Conservation (phyloP, 2,113 vertebrate genomes). For the Corvus hawaiiensis region DNA sequence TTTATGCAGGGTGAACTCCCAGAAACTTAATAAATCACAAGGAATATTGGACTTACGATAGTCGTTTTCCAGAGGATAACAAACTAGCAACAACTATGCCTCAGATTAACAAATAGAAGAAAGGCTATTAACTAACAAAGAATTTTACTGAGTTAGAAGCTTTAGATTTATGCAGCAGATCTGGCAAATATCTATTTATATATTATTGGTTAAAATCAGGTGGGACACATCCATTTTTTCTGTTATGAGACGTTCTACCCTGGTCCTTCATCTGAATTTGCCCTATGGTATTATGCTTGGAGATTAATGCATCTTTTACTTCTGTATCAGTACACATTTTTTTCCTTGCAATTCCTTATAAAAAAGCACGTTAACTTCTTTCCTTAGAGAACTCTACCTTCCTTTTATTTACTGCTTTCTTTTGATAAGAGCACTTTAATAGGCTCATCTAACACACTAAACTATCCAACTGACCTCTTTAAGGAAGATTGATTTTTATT, state of each 20-base stretch:
- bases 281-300: not conserved
- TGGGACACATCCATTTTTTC: not conserved
- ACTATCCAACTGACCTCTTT: not conserved
- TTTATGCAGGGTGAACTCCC: not conserved
- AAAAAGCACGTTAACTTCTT: not conserved
- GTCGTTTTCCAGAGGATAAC: not conserved
- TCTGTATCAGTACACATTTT: fast-evolving
- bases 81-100: not conserved
- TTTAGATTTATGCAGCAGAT: not conserved
- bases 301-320: not conserved
- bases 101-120: not conserved
- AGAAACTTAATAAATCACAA: not conserved
- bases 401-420: not conserved
- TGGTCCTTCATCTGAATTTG: not conserved
- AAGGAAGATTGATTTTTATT: not conserved
- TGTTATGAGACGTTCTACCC: not conserved
- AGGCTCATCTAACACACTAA: not conserved
- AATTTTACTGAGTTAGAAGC: not conserved
- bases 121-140: not conserved
- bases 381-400: not conserved
- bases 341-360: not conserved
- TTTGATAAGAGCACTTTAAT: not conserved
- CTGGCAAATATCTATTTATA: not conserved
- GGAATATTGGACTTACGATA: not conserved
- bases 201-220: not conserved